Evolutionary conservation across 2,888 invertebrate genomes (phyloP).

Genomic region (Mesorhabditis spiculigera): DNA sequence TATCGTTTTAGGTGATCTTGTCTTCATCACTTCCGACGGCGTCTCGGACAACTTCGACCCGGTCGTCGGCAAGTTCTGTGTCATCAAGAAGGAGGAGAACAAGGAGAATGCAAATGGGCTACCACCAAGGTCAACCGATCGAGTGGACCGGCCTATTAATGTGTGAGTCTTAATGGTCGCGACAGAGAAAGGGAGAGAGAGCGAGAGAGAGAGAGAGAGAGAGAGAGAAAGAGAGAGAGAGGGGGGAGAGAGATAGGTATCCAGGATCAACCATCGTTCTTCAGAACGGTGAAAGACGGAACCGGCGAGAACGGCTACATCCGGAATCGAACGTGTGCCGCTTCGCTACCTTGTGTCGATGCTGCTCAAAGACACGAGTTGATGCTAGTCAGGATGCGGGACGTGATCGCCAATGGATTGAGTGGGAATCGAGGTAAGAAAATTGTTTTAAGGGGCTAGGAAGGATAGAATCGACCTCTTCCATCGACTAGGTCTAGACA

Average conservation of each 20-base stretch:
- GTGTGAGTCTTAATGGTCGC: conserved; percentile 17
- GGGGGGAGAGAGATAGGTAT: background rate
- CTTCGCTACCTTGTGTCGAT: conserved; percentile 69
- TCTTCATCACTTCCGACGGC: conserved; percentile 83
- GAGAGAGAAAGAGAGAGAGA: background rate
- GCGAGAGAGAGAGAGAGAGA: background rate
- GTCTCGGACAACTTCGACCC: conserved; percentile 87
- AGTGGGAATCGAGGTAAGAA: too few species aligned
- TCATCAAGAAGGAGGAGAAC: conserved; percentile 51
- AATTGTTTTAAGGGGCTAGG: too few species aligned
- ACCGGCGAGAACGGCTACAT: conserved; percentile 30
- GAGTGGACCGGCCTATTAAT: conserved; percentile 19
- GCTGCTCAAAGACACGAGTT: conserved; percentile 71
- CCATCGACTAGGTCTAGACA: too few species aligned
- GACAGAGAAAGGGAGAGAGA: background rate
- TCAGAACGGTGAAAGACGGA: conserved; percentile 24
- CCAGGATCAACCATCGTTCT: conserved; percentile 8
- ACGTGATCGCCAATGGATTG: conserved; percentile 71
- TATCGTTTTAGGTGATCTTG: conserved; percentile 71
- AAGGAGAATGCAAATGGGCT: conserved; percentile 27
- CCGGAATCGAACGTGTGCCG: conserved; percentile 41
- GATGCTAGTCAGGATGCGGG: conserved; percentile 68
- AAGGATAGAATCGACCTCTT: too few species aligned
- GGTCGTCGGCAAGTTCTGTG: conserved; percentile 80
- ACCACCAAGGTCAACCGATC: conserved; percentile 26